Conservation (phyloP, 1,140 invertebrate genomes). For the Neelides sp. region DNA sequence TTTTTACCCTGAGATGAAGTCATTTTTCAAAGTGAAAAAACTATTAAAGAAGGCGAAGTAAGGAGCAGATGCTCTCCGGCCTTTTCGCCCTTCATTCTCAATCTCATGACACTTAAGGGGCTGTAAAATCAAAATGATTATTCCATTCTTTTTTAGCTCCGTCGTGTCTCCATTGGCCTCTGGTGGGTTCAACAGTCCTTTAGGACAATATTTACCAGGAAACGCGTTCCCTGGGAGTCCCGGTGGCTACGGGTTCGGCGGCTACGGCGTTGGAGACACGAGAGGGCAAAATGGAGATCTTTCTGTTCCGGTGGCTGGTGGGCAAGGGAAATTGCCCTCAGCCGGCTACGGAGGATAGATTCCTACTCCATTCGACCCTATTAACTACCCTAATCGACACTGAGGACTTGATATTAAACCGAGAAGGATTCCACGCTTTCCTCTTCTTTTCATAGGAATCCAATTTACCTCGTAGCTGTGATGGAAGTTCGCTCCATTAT, state of each 20-base stretch:
- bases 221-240: slow-evolving; percentile 14
- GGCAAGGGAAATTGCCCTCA: slow-evolving; percentile 22
- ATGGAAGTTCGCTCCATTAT: too few species aligned
- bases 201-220: slow-evolving; percentile 11
- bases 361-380: background rate
- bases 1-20: too few species aligned
- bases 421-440: too few species aligned
- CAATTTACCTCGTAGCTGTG: too few species aligned
- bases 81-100: background rate
- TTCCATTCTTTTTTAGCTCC: slow-evolving; percentile 6
- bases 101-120: background rate
- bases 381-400: too few species aligned
- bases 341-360: slow-evolving; percentile 11
- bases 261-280: slow-evolving; percentile 19
- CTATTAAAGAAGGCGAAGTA: background rate
- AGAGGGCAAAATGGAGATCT: slow-evolving; percentile 12
- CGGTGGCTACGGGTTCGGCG: slow-evolving; percentile 18
- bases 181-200: slow-evolving; percentile 22
- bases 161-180: slow-evolving; percentile 13
- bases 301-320: slow-evolving; percentile 18
- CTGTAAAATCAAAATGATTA: background rate
- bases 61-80: background rate
- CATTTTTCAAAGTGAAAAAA: background rate
- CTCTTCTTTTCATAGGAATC: too few species aligned
- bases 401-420: too few species aligned